These are phyloP conservation scores for Pelecanoides urinatrix DNA, from an alignment of 2,113 vertebrate species.

Conservation along the genomic window DNA sequence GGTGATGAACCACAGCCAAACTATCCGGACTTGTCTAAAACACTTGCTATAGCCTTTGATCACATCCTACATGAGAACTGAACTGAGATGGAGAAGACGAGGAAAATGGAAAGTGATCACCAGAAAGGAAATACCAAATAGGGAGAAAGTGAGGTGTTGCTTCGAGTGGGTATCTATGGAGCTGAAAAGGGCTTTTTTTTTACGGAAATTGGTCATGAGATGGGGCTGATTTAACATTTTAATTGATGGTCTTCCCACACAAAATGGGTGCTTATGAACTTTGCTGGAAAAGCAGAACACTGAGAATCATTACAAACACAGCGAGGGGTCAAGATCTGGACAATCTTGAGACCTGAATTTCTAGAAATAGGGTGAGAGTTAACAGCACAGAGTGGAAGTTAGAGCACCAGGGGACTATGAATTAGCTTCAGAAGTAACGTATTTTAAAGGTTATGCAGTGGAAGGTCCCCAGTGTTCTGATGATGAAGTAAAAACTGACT, in stretches of 20 bases:
- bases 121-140: neutral
- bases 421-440: neutral
- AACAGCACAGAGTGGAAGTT: neutral
- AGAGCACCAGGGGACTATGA: neutral
- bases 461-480: neutral
- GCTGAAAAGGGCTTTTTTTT: neutral
- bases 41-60: neutral
- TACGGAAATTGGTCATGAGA: neutral
- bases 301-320: neutral
- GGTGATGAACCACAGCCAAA: neutral
- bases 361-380: neutral
- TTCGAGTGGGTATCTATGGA: fast-evolving
- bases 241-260: neutral
- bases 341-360: neutral
- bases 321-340: neutral
- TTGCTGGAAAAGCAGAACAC: neutral
- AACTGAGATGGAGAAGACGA: neutral
- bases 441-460: neutral
- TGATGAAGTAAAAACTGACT: neutral
- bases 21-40: neutral
- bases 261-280: neutral
- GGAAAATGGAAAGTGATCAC: neutral
- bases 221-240: neutral
- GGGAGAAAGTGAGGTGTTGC: neutral
- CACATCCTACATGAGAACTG: neutral